Evolutionary conservation across 2,113 vertebrate species (phyloP), one percentile per base, ranked within the genome.

Genomic region (Pollimyrus isidori): DNA sequence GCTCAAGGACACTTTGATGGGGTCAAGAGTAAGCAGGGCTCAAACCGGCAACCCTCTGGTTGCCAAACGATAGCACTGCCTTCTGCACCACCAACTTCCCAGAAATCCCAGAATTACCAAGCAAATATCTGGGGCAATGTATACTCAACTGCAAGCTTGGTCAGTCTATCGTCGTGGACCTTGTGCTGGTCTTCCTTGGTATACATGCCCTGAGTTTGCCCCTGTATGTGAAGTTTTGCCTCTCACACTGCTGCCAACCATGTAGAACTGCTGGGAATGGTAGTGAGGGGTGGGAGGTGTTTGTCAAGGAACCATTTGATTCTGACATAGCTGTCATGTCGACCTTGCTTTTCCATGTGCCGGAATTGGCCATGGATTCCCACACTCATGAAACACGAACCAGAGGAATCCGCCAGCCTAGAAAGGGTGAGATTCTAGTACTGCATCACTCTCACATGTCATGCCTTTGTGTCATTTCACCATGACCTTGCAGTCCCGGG

Each of bases 311-410:
- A 89, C 80, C 17, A 89, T 56, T 91, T 93, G 90, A 92, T 95
- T 93, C 95, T 94, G 93, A 94, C 94, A 94, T 93, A 94, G 92
- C 93, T 94, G 94, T 93, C 94, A 95, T 93, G 90, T 93, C 89
- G 4, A 21, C 91, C 89, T 94, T 92, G 92, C 91, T 93, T 93
- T 93, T 93, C 92, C 92, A 92, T 92, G 93, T 89, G 35, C 92
- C 88, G 73, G 92, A 94, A 92, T 91, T 89, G 92, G 92, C 90
- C 21, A 80, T 90, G 90, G 91, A 94, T 94, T 92, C 94, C 48
- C 73, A 89, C 80, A 93, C 92, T 13, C 93, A 92, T 93, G 95
- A 93, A 94, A 94, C 92, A 87, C 88, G 92, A 94, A 50, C 94
- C 92, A 92, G 91, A 94, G 93, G 92, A 92, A 93, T 93, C 92